Evolutionary conservation across 1,140 invertebrate species (phyloP).

Genomic region (Luehdorfia chinensis): DNA sequence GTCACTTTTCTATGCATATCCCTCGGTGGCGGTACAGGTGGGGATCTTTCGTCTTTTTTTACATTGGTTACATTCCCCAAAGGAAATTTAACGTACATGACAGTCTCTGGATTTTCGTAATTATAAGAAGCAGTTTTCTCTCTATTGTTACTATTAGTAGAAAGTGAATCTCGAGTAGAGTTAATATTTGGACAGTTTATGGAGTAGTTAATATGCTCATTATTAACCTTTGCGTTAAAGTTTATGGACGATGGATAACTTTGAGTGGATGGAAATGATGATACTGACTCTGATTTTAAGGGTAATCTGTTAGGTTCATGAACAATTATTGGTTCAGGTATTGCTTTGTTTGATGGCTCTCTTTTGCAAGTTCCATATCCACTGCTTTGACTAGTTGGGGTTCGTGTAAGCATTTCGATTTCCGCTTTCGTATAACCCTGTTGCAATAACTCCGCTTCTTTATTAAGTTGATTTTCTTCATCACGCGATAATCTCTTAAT

Average conservation of each 20-base stretch:
- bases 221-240: constrained; percentile 76
- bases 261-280: constrained; percentile 71
- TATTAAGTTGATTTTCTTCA: constrained; percentile 79
- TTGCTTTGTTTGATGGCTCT: constrained; percentile 49
- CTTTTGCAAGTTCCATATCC: constrained; percentile 72
- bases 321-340: constrained; percentile 40
- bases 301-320: constrained; percentile 55
- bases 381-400: constrained; percentile 70
- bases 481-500: constrained; percentile 85
- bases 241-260: constrained; percentile 75
- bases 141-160: constrained; percentile 53
- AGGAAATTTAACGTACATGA: constrained; percentile 74
- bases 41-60: constrained; percentile 56
- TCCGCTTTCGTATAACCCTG: constrained; percentile 74
- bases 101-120: constrained; percentile 59
- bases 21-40: constrained; percentile 83
- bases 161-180: constrained; percentile 48
- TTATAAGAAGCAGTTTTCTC: constrained; percentile 54
- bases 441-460: constrained; percentile 76
- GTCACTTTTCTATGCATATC: constrained; percentile 80
- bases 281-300: constrained; percentile 70
- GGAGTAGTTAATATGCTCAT: constrained; percentile 74
- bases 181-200: constrained; percentile 66
- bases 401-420: constrained; percentile 70
- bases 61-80: constrained; percentile 67